phyloP scores from a whole-genome alignment of 2,888 invertebrate species.

The Catocala nupta region DNA sequence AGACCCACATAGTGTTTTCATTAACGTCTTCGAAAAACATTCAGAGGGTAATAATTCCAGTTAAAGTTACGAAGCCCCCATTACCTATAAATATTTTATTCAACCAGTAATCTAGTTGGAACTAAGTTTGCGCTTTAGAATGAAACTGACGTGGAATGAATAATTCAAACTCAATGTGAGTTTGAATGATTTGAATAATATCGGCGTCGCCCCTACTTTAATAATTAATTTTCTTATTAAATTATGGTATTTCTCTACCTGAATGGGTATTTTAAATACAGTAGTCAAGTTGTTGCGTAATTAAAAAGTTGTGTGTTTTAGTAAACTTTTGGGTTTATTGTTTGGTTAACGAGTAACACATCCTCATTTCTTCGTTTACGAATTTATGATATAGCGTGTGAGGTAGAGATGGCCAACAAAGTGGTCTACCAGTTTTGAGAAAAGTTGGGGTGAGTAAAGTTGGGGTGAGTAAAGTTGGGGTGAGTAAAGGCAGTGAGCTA shows the following conservation, averaged over 20 bases:
- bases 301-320: neutral
- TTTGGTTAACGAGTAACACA: no score
- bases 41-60: no score
- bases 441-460: no score
- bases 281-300: neutral
- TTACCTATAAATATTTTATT: neutral
- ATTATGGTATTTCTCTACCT: neutral
- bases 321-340: no score
- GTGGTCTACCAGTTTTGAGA: no score
- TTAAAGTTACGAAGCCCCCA: neutral
- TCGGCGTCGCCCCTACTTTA: neutral
- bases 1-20: no score
- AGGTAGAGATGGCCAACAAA: no score
- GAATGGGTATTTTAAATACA: neutral
- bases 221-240: constrained; percentile 11
- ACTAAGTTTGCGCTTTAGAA: constrained; percentile 5
- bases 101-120: neutral
- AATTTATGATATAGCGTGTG: no score
- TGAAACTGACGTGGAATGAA: constrained; percentile 7
- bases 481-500: no score
- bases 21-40: no score
- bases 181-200: constrained; percentile 5
- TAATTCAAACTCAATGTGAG: constrained; percentile 6
- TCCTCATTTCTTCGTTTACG: no score
- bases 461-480: no score